Percentiles rank a stretch among this genome's conserved stretches.
Evolutionary conservation across 2,797 vertebrate species (phyloP).

Genomic region (Cuculus canorus): DNA sequence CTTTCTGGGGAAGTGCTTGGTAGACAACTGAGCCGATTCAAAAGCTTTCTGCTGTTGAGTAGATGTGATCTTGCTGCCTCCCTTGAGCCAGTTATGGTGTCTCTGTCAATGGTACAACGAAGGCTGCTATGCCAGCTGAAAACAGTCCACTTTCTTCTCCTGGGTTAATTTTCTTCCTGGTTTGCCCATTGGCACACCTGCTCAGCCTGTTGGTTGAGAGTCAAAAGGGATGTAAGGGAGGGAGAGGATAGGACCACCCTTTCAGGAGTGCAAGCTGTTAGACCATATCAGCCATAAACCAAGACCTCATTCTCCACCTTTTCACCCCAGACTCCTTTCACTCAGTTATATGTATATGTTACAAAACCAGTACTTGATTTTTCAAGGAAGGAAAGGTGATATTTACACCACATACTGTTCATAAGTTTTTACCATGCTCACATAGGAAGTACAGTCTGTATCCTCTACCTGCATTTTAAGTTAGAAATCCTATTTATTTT

Average conservation of each 20-base stretch:
- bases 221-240: not conserved
- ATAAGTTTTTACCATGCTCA: not conserved
- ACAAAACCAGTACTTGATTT: not conserved
- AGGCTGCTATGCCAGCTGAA: not conserved
- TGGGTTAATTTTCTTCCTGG: not conserved
- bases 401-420: not conserved
- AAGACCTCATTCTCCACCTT: not conserved
- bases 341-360: not conserved
- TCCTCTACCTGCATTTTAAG: not conserved
- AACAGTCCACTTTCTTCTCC: not conserved
- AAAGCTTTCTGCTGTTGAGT: rapidly evolving
- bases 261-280: not conserved
- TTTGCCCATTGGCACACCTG: not conserved
- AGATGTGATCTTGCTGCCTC: not conserved
- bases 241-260: not conserved
- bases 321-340: not conserved
- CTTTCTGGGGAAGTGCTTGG: not conserved
- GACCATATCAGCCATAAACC: not conserved
- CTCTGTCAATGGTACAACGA: not conserved
- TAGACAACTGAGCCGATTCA: not conserved
- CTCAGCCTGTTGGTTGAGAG: not conserved
- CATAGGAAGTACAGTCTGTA: not conserved
- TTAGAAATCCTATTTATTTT: not conserved
- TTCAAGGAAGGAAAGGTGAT: not conserved
- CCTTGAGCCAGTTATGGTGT: not conserved